Evolutionary conservation across 37 sponge, comb jelly and placozoan genomes (phyloP).

Genomic region (Cladorhizidae sp.): DNA sequence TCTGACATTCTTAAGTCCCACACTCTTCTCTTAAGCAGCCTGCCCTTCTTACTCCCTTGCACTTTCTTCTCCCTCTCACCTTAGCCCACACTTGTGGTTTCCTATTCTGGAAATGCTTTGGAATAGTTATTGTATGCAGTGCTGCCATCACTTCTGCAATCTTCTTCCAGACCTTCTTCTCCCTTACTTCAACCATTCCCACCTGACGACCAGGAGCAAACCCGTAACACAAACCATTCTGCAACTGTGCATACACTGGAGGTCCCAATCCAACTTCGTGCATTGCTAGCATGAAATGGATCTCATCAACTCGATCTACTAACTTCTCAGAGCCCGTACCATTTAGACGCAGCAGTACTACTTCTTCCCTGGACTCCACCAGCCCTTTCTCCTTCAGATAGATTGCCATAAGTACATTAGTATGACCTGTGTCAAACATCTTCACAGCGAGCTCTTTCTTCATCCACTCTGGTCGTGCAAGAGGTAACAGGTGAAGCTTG

Average conservation of each 20-base stretch:
- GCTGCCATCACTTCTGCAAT: slow-evolving; percentile 60
- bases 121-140: slow-evolving; percentile 53
- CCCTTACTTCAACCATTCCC: slow-evolving; percentile 38
- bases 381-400: slow-evolving; percentile 18
- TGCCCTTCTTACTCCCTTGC: too few relatives aligned
- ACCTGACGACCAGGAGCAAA: slow-evolving; percentile 60
- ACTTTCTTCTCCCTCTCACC: background rate
- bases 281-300: slow-evolving; percentile 28
- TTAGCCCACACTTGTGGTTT: slow-evolving; percentile 30
- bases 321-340: slow-evolving; percentile 69
- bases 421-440: slow-evolving; percentile 49
- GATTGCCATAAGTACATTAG: slow-evolving; percentile 52
- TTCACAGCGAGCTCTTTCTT: background rate
- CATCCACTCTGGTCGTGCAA: slow-evolving; percentile 41
- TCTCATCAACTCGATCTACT: slow-evolving; percentile 58
- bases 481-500: slow-evolving; percentile 10
- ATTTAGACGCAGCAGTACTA: slow-evolving; percentile 67
- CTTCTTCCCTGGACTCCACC: slow-evolving; percentile 24
- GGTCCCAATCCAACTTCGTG: slow-evolving; percentile 27
- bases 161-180: slow-evolving; percentile 31
- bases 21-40: too few relatives aligned
- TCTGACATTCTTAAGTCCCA: too few relatives aligned
- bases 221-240: slow-evolving; percentile 76
- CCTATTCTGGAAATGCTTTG: background rate
- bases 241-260: slow-evolving; percentile 47